Conservation (phyloP, 2,888 invertebrate species). For the Mimumesa dahlbomi region DNA sequence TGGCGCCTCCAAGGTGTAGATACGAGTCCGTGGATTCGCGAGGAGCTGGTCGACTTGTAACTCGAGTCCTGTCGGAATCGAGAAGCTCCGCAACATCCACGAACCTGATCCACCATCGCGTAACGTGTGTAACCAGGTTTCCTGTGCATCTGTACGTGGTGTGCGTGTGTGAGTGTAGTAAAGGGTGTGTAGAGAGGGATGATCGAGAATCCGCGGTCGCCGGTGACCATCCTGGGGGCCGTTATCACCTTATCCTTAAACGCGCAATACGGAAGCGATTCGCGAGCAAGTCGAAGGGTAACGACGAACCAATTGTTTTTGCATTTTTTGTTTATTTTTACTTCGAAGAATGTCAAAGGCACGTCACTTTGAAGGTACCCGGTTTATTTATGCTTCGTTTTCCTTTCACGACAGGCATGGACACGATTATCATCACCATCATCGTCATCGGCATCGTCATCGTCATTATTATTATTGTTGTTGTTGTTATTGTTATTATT, state of each 20-base stretch:
- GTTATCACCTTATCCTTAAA: conserved; percentile 26
- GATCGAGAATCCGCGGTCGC: conserved; percentile 5
- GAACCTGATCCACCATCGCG: too few species aligned
- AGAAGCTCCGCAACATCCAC: too few species aligned
- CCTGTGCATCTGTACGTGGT: background rate
- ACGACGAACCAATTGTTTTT: conserved; percentile 39
- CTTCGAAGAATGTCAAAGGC: conserved; percentile 61
- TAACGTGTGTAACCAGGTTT: too few species aligned
- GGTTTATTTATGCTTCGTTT: conserved; percentile 47
- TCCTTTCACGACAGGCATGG: conserved; percentile 47
- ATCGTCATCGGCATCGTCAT: conserved; percentile 18
- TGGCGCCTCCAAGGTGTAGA: too few species aligned
- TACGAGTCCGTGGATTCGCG: too few species aligned
- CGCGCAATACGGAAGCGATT: conserved; percentile 52
- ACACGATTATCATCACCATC: conserved; percentile 27
- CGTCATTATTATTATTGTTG: conserved; percentile 20
- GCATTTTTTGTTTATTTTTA: too few species aligned
- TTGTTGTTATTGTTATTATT: conserved; percentile 21
- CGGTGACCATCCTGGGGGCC: background rate
- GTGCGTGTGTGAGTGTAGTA: too few species aligned
- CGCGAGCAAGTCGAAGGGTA: conserved; percentile 29
- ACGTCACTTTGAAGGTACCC: conserved; percentile 61
- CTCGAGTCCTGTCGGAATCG: too few species aligned
- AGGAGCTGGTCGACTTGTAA: too few species aligned
- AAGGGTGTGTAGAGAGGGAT: background rate